Evolutionary conservation across 2,888 invertebrate species (phyloP).

Genomic region (Drosophila diplacantha): DNA sequence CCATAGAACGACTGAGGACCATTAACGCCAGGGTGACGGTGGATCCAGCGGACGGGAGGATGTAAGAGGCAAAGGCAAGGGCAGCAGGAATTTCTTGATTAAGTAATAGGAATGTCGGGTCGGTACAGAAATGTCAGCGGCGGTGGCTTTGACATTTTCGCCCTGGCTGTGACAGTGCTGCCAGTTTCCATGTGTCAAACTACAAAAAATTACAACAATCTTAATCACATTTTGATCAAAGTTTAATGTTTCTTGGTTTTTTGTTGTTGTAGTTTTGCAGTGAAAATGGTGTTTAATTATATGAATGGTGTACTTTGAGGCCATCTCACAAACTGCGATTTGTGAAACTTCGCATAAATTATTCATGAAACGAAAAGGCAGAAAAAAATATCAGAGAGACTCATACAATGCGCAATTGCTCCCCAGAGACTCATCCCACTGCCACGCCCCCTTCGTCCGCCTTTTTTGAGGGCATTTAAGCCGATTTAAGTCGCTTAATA

Average conservation of each 20-base stretch:
- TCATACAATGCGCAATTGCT: constrained; percentile 19
- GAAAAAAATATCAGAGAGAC: constrained; percentile 19
- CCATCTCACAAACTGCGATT: constrained; percentile 56
- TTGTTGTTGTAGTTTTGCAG: background rate
- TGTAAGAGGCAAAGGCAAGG: constrained; percentile 1
- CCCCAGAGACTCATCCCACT: constrained; percentile 17
- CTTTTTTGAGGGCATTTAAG: constrained; percentile 52
- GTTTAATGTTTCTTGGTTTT: background rate
- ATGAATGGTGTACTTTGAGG: background rate
- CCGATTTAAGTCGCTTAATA: constrained; percentile 59
- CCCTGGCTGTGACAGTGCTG: constrained; percentile 2
- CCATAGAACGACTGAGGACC: constrained; percentile 49
- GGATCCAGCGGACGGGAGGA: background rate
- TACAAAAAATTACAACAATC: background rate
- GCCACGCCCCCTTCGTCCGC: constrained; percentile 1
- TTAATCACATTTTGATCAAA: background rate
- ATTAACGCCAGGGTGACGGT: constrained; percentile 42
- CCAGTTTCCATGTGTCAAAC: background rate
- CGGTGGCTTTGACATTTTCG: constrained; percentile 8
- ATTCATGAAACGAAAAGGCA: constrained; percentile 58
- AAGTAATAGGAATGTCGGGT: constrained; percentile 63
- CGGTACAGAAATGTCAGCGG: constrained; percentile 37
- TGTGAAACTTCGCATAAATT: constrained; percentile 62
- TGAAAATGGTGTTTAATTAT: background rate
- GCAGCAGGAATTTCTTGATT: constrained; percentile 67